These are phyloP conservation scores for Hippocampus mohnikei DNA, from an alignment of 2,113 vertebrate genomes.

Conservation along the genomic window DNA sequence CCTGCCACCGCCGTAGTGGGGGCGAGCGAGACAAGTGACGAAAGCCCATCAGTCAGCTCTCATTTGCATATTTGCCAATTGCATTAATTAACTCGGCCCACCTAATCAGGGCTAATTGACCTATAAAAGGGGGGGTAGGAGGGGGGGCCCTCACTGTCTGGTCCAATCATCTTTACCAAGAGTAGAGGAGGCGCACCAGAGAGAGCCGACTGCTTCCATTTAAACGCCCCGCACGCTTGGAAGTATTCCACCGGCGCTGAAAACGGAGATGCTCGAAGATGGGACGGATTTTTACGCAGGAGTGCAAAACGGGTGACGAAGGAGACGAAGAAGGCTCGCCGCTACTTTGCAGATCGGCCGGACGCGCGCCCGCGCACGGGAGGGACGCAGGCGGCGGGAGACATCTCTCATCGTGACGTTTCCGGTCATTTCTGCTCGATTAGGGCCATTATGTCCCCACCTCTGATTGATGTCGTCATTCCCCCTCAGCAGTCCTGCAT, in stretches of 20 bases:
- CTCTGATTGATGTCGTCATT: conserved; percentile 99
- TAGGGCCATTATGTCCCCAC: conserved; percentile 98
- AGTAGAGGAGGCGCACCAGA: conserved; percentile 71
- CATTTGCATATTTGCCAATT: conserved; percentile 79
- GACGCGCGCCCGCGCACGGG: conserved; percentile 4
- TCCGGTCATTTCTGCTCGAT: conserved; percentile 99
- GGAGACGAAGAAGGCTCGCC: conserved; percentile 11
- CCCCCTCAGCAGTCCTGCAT: conserved; percentile 95
- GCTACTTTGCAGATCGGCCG: conserved; percentile 39
- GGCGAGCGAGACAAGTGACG: conserved; percentile 54
- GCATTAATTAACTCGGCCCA: conserved; percentile 82
- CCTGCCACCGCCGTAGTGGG: neutral
- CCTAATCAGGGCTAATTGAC: conserved; percentile 89
- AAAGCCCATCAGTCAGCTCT: conserved; percentile 67
- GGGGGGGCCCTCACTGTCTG: conserved; percentile 78
- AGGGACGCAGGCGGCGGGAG: conserved; percentile 70
- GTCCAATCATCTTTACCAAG: conserved; percentile 79
- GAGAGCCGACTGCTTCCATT: conserved; percentile 74
- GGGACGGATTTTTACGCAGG: neutral
- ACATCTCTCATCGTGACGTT: conserved; percentile 99
- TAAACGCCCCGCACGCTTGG: conserved; percentile 45
- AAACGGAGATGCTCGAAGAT: neutral
- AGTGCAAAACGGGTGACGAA: conserved; percentile 60
- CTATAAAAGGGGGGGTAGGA: conserved; percentile 74
- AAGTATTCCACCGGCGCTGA: conserved; percentile 27